phyloP scores from a whole-genome alignment of 2,888 invertebrate genomes.

The Phasia obesa region DNA sequence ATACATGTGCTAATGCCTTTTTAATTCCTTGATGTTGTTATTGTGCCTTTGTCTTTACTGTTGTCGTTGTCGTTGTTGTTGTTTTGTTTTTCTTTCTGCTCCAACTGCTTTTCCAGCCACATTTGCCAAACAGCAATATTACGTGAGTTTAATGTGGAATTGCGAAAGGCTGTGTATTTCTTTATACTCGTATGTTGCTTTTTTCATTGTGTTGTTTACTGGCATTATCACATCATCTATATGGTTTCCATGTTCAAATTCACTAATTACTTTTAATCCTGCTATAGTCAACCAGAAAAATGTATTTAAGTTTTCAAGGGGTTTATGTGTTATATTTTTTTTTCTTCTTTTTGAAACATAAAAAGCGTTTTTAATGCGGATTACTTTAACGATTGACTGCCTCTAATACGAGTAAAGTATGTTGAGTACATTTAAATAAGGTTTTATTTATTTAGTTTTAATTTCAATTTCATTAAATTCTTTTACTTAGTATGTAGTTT shows the following conservation, averaged over 20 bases:
- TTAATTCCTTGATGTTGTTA: constrained; percentile 59
- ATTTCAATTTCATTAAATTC: constrained; percentile 38
- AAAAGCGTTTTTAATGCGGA: constrained; percentile 67
- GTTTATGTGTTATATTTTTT: constrained; percentile 27
- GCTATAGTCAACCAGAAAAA: constrained; percentile 70
- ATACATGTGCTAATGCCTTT: constrained; percentile 69
- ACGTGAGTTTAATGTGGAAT: constrained; percentile 51
- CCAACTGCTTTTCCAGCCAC: constrained; percentile 34
- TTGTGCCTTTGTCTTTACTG: too few relatives aligned
- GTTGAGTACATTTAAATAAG: constrained; percentile 37
- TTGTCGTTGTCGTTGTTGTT: constrained; percentile 8
- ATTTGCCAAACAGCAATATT: constrained; percentile 36
- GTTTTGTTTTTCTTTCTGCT: constrained; percentile 33
- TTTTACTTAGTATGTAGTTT: constrained; percentile 20
- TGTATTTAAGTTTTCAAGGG: constrained; percentile 63
- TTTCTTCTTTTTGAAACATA: constrained; percentile 33
- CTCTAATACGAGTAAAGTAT: constrained; percentile 46
- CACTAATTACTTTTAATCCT: constrained; percentile 71
- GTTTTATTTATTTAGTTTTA: constrained; percentile 44
- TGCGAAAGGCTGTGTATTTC: constrained; percentile 23
- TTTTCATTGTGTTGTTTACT: constrained; percentile 19
- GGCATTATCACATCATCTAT: constrained; percentile 67
- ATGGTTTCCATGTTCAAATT: constrained; percentile 70
- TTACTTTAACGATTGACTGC: constrained; percentile 71
- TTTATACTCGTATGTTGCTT: constrained; percentile 13